A percentile compares a stretch with the other conserved stretches of the same genome.
phyloP scores from a whole-genome alignment of 2,888 invertebrate species.

The Muschampia plurimacula region DNA sequence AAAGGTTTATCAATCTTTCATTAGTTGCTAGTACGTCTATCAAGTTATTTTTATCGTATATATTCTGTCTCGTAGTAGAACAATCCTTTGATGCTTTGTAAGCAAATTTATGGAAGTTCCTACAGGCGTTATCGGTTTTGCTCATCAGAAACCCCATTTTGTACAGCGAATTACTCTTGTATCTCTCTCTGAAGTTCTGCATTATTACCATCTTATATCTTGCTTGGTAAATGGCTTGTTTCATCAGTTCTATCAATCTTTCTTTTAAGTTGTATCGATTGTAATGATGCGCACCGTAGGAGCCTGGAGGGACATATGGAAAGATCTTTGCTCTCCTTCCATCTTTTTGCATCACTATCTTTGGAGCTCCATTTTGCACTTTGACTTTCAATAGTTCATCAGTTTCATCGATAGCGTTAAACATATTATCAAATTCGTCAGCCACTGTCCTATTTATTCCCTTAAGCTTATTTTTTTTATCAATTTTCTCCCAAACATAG shows the following conservation, averaged over 20 bases:
- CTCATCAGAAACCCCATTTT: conserved; percentile 68
- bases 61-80: conserved; percentile 20
- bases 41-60: conserved; percentile 1
- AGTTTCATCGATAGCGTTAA: conserved; percentile 54
- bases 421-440: conserved; percentile 53
- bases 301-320: conserved; percentile 48
- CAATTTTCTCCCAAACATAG: conserved; percentile 54
- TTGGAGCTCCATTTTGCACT: conserved; percentile 51
- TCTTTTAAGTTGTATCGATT: conserved; percentile 51
- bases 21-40: conserved; percentile 49
- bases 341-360: conserved; percentile 42
- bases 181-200: conserved; percentile 55
- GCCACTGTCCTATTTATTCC: conserved; percentile 46
- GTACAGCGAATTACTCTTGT: conserved; percentile 52
- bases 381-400: conserved; percentile 58
- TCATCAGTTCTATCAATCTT: conserved; percentile 63
- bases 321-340: conserved; percentile 49
- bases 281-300: background rate
- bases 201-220: conserved; percentile 63
- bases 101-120: conserved; percentile 51
- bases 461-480: conserved; percentile 47
- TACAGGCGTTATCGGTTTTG: conserved; percentile 59
- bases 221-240: conserved; percentile 63
- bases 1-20: conserved; percentile 55
- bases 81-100: conserved; percentile 50